A percentile compares a stretch with the other conserved stretches of the same genome.
phyloP scores from a whole-genome alignment of 2,888 invertebrate species.

The Graphium colonna region DNA sequence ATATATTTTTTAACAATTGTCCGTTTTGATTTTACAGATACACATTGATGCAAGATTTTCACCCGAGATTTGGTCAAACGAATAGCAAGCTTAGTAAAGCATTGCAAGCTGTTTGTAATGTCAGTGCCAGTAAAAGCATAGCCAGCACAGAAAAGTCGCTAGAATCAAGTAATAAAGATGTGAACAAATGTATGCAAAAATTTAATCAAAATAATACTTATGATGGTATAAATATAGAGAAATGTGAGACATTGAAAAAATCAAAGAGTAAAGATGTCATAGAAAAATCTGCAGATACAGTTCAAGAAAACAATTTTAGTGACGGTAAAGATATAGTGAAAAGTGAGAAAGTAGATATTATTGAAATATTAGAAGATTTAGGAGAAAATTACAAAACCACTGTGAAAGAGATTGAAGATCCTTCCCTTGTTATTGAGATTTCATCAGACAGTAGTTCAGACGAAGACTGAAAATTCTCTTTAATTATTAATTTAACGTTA shows the following conservation, averaged over 20 bases:
- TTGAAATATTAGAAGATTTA: constrained; percentile 37
- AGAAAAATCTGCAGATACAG: too few species aligned
- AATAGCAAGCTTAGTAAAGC: too few species aligned
- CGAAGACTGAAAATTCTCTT: constrained; percentile 25
- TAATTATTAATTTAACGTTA: neutral
- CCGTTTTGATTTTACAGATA: constrained; percentile 27
- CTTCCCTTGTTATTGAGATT: constrained; percentile 54
- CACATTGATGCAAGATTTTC: constrained; percentile 26
- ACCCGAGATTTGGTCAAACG: neutral
- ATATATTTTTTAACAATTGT: neutral
- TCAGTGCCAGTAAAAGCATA: too few species aligned
- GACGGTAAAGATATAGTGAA: too few species aligned
- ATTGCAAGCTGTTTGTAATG: neutral
- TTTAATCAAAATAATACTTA: too few species aligned
- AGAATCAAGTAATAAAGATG: too few species aligned
- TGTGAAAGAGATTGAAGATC: constrained; percentile 50
- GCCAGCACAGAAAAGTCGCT: too few species aligned
- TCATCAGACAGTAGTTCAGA: constrained; percentile 54
- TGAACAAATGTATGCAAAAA: too few species aligned
- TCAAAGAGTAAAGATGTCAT: neutral
- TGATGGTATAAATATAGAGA: too few species aligned
- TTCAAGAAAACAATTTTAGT: too few species aligned
- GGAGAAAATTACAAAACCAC: constrained; percentile 42
- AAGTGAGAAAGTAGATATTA: constrained; percentile 30
- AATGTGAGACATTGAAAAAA: neutral